These are phyloP conservation scores for Diplosoma virens DNA, from an alignment of 23 tunicate genomes.

Conservation along the genomic window DNA sequence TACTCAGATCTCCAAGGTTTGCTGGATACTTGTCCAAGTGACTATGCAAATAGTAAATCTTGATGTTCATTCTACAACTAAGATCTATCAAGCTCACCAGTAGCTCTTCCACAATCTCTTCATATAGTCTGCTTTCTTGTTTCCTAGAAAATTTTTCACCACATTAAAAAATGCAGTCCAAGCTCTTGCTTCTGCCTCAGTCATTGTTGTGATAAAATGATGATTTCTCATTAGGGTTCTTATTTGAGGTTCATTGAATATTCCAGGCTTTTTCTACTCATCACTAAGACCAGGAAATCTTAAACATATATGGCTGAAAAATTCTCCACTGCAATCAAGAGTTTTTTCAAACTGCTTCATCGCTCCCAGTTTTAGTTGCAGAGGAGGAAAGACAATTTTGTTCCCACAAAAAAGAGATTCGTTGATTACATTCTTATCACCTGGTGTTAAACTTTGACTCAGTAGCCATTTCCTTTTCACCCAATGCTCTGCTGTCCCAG, in stretches of 20 bases:
- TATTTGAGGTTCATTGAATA: neutral
- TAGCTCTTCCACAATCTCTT: neutral
- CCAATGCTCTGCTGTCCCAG: neutral
- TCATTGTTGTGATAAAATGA: too few relatives aligned
- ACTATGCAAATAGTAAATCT: too few relatives aligned
- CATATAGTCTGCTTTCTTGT: neutral
- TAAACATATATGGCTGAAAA: too few relatives aligned
- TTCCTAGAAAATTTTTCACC: neutral
- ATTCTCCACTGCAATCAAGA: too few relatives aligned
- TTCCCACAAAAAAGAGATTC: too few relatives aligned
- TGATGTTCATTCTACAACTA: neutral
- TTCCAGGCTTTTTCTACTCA: neutral
- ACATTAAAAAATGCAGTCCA: neutral
- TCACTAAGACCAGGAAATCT: neutral
- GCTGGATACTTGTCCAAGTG: too few relatives aligned
- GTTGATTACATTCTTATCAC: neutral
- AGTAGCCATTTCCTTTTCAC: neutral
- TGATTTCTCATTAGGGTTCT: neutral
- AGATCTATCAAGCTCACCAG: neutral
- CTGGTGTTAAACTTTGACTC: neutral
- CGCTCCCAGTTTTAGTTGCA: too few relatives aligned
- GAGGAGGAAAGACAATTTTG: too few relatives aligned
- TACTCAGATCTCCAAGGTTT: too few relatives aligned
- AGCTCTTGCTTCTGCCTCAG: neutral
- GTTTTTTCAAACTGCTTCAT: too few relatives aligned